These are phyloP conservation scores for Drosophila carrolli DNA, from an alignment of 1,140 invertebrate species.

Conservation along the genomic window DNA sequence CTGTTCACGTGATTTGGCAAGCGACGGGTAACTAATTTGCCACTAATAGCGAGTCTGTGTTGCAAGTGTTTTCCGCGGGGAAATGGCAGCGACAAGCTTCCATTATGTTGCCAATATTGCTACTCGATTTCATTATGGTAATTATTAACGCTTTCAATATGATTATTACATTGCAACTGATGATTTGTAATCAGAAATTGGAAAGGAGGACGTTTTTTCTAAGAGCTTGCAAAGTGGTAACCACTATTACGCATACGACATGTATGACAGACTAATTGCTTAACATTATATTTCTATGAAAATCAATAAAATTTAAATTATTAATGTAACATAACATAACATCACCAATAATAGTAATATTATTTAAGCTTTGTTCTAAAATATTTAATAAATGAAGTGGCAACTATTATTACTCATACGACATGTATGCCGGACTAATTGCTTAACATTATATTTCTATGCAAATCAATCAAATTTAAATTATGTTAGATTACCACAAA, in stretches of 20 bases:
- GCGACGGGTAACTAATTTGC: slow-evolving; percentile 32
- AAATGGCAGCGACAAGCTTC: slow-evolving; percentile 20
- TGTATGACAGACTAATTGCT: background rate
- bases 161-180: slow-evolving; percentile 15
- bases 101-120: slow-evolving; percentile 20
- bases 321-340: too few relatives aligned
- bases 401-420: slow-evolving; percentile 7
- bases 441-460: too few relatives aligned
- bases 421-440: background rate
- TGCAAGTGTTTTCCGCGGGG: slow-evolving; percentile 39
- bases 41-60: slow-evolving; percentile 35
- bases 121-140: slow-evolving; percentile 43
- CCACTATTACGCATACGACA: slow-evolving; percentile 4
- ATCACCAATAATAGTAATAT: too few relatives aligned
- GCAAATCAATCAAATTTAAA: too few relatives aligned
- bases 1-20: slow-evolving; percentile 16
- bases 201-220: background rate
- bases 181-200: background rate
- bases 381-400: too few relatives aligned
- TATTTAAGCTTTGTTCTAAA: too few relatives aligned
- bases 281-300: too few relatives aligned
- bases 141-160: slow-evolving; percentile 33
- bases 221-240: background rate
- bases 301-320: too few relatives aligned
- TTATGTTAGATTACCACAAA: too few relatives aligned